Conservation (phyloP, 35 echinoderm and acorn worm genomes). For the Apostichopus parvimensis region DNA sequence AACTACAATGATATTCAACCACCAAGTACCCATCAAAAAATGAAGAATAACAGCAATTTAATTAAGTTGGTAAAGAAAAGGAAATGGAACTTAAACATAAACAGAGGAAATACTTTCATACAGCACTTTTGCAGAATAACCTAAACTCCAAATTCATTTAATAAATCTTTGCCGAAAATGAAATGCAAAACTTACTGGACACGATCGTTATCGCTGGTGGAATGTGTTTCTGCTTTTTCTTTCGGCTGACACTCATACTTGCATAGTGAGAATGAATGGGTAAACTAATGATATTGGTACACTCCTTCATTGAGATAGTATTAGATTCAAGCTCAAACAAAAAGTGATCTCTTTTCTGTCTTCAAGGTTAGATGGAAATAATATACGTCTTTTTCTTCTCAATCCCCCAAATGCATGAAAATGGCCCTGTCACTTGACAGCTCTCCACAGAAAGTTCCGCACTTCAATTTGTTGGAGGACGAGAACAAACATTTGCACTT, state of each 20-base stretch:
- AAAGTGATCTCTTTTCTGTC: background rate
- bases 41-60: no score
- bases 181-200: conserved; percentile 29
- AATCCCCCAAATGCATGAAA: background rate
- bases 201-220: conserved; percentile 78
- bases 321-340: conserved; percentile 9
- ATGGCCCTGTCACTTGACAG: conserved; percentile 16
- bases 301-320: conserved; percentile 53
- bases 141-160: no score
- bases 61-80: no score
- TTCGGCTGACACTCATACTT: conserved; percentile 74
- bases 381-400: background rate
- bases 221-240: conserved; percentile 78
- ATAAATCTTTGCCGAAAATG: background rate
- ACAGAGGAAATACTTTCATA: no score
- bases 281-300: conserved; percentile 49
- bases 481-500: conserved; percentile 13
- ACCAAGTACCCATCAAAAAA: no score
- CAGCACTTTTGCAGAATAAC: no score
- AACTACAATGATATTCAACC: no score
- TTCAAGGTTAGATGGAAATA: background rate
- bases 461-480: conserved; percentile 44
- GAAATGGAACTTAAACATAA: no score
- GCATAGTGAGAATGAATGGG: conserved; percentile 58
- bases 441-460: conserved; percentile 36